These are phyloP conservation scores for Channa argus DNA, from an alignment of 2,113 vertebrate species.

Conservation along the genomic window DNA sequence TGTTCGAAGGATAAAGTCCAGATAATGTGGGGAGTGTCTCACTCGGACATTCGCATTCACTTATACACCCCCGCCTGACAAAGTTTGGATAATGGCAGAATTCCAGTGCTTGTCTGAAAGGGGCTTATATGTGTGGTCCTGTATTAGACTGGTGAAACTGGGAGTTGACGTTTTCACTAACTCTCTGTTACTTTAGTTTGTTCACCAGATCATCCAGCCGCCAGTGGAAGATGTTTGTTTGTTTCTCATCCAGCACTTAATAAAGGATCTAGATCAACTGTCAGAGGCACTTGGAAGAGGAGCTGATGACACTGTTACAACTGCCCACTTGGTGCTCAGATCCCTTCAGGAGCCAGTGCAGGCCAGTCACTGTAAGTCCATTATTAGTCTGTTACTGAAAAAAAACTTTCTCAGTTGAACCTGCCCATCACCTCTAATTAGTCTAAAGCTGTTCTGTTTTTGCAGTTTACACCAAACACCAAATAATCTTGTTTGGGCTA, in stretches of 20 bases:
- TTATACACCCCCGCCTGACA: too few species aligned
- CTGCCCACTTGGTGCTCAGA: conserved; percentile 81
- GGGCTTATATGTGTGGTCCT: too few species aligned
- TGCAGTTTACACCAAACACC: too few species aligned
- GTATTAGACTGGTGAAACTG: too few species aligned
- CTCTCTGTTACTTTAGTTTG: conserved; percentile 9
- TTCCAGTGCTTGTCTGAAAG: too few species aligned
- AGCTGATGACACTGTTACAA: conserved; percentile 80
- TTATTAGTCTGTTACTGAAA: fast-evolving
- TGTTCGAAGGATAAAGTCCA: too few species aligned
- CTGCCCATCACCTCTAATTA: not conserved
- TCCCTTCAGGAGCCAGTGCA: conserved; percentile 67
- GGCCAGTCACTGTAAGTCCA: conserved; percentile 15
- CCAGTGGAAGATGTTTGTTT: conserved; percentile 29
- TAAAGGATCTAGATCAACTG: conserved; percentile 84
- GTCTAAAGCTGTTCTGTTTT: not conserved
- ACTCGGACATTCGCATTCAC: too few species aligned
- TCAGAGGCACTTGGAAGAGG: conserved; percentile 83
- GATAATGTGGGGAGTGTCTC: too few species aligned
- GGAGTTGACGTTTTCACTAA: fast-evolving
- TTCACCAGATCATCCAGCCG: conserved; percentile 82
- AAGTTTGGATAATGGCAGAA: too few species aligned
- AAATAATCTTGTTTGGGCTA: too few species aligned
- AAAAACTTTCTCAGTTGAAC: not conserved
- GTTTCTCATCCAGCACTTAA: conserved; percentile 85